Conservation (phyloP, 2,888 invertebrate species). For the Eumacrocentrus americanus region DNA sequence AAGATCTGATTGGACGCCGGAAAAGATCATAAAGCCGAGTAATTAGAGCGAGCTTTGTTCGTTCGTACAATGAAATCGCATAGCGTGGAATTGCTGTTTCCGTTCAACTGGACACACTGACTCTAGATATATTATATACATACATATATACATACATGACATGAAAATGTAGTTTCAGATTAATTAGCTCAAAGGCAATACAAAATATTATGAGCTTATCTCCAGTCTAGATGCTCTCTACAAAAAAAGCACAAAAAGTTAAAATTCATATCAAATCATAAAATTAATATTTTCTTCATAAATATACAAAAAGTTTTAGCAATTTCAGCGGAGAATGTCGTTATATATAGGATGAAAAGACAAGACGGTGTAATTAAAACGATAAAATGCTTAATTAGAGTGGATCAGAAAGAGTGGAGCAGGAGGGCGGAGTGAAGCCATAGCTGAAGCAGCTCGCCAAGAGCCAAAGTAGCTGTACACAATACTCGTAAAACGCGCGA, state of each 20-base stretch:
- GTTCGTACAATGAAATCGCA: slow-evolving; percentile 37
- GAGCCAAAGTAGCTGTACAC: slow-evolving; percentile 43
- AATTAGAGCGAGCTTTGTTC: slow-evolving; percentile 56
- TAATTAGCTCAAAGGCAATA: no score
- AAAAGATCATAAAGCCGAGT: slow-evolving; percentile 57
- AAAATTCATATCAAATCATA: no score
- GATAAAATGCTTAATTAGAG: slow-evolving; percentile 55
- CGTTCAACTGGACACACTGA: slow-evolving; percentile 19
- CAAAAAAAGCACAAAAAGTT: not conserved
- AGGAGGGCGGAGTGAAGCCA: slow-evolving; percentile 25
- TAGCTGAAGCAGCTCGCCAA: slow-evolving; percentile 32
- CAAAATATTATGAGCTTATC: no score
- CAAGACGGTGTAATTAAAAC: slow-evolving; percentile 47
- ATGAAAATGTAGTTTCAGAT: no score
- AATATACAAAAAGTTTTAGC: not conserved
- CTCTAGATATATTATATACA: no score
- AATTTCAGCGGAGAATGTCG: slow-evolving; percentile 18
- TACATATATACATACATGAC: no score
- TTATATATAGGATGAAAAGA: slow-evolving; percentile 15
- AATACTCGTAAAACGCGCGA: slow-evolving; percentile 50
- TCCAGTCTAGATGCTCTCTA: no score
- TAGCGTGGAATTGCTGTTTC: slow-evolving; percentile 25
- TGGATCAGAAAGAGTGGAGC: slow-evolving; percentile 36
- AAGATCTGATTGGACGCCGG: slow-evolving; percentile 55
- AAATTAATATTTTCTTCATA: not conserved